Conservation (phyloP, 2,888 invertebrate species). For the Ophion obscuratus region DNA sequence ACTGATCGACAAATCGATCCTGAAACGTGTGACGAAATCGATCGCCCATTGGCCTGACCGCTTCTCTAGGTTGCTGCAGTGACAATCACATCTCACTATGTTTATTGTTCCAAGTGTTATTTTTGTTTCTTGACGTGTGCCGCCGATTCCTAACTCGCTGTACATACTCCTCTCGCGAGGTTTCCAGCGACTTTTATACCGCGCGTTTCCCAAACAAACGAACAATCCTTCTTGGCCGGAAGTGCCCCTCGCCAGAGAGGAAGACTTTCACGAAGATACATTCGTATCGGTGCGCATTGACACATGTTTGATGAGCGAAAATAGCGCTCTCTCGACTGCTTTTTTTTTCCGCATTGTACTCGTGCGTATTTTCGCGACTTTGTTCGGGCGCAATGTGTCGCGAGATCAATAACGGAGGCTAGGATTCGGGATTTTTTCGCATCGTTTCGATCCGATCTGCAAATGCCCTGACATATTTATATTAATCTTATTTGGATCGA, state of each 20-base stretch:
- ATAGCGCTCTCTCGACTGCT: neutral
- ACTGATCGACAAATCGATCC: slow-evolving; percentile 27
- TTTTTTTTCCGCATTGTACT: too few relatives aligned
- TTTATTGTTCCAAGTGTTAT: slow-evolving; percentile 67
- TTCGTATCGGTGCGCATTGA: neutral
- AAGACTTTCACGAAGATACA: slow-evolving; percentile 5
- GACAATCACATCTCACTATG: slow-evolving; percentile 69
- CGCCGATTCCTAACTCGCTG: slow-evolving; percentile 68
- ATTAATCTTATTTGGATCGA: slow-evolving; percentile 60
- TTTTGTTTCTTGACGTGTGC: slow-evolving; percentile 68
- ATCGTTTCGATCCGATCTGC: neutral
- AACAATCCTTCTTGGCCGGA: slow-evolving; percentile 27
- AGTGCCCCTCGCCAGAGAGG: slow-evolving; percentile 37
- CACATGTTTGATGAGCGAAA: neutral
- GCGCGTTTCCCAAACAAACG: neutral
- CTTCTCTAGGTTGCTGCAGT: slow-evolving; percentile 80
- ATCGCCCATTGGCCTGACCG: slow-evolving; percentile 70
- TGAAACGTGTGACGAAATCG: slow-evolving; percentile 47
- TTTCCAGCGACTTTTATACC: slow-evolving; percentile 44
- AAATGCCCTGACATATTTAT: neutral
- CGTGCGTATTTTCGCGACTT: too few relatives aligned
- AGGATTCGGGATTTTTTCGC: neutral
- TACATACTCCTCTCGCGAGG: slow-evolving; percentile 60
- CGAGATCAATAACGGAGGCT: too few relatives aligned
- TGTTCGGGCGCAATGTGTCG: too few relatives aligned